Base-by-base conservation (phyloP, 2,797 vertebrate genomes). In the Leuciscus waleckii region DNA sequence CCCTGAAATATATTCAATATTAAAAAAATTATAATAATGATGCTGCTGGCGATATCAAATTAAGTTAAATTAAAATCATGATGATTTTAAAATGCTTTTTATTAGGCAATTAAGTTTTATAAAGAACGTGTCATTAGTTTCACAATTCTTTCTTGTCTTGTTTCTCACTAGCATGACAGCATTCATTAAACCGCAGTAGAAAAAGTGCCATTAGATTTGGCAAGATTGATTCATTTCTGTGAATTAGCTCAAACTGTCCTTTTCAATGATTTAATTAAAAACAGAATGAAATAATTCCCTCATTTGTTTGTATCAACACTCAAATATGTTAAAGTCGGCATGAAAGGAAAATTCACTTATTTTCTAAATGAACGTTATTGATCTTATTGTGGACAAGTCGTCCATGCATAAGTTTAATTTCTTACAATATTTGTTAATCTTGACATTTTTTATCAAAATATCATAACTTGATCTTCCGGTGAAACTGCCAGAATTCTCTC, bases 21-120 rank as follows among this genome's bases (percentile, higher is more conserved):
- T 10, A 17, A 17, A 77, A 58, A 26, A 7, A 58, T 58, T 39
- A n/a, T n/a, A 29, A 29, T 1, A 29, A 29, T 29, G 1, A 39
- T 17, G 35, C 54, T n/a, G 35, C 75, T 39, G 54, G 54, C 1
- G n/a, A 58, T 17, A 5, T 26, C n/a, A 77, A 77, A 35, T 21
- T 2, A 23, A 37, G 32, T 10, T 23, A 37, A 7, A 39, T 16
- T 76, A 37, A 76, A 35, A 58, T 16, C 23, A 21, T n/a, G 32
- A 37, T 23, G 51, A 56, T 76, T 76, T n/a, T 39, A 58, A 77
- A 58, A 35, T 17, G 23, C 49, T n/a, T 76, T 74, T 17, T 58
- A 58, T 58, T 77, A 77, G 74, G 32, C 35, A 35, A 39, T 77
- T 77, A 39, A 0, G 51, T 37, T 56, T 76, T 56, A 37, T 39